Conservation (phyloP, 2,797 vertebrate species). For the Sebastiscus albofasciatus region DNA sequence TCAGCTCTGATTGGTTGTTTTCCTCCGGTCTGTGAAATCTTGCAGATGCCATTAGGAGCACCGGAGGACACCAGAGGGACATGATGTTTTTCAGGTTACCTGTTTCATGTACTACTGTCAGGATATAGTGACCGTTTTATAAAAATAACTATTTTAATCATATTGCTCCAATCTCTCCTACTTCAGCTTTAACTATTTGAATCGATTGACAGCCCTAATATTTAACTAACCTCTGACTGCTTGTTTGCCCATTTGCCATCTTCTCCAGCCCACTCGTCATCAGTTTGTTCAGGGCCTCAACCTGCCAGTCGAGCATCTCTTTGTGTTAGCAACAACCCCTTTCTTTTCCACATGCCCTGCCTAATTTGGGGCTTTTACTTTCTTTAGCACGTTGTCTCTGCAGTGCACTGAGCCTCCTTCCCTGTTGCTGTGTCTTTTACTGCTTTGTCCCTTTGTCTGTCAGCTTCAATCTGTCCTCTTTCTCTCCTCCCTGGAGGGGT, state of each 20-base stretch:
- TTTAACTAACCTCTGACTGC: background rate
- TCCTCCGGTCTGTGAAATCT: no score
- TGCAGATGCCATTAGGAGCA: no score
- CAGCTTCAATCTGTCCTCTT: conserved; percentile 15
- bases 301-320: background rate
- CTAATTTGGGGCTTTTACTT: background rate
- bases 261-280: background rate
- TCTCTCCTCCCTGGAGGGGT: background rate
- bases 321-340: background rate
- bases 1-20: no score
- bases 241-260: background rate
- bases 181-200: no score
- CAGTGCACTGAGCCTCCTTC: background rate
- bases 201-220: no score
- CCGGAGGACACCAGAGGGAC: no score
- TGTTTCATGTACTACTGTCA: no score
- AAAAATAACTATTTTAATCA: no score
- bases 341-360: background rate
- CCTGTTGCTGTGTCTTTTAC: background rate
- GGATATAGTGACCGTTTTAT: no score
- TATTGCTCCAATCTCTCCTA: no score
- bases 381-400: background rate
- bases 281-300: background rate
- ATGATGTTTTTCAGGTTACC: no score
- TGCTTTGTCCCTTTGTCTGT: conserved; percentile 4